Percentiles rank a stretch among this genome's conserved stretches.
Evolutionary conservation across 2,888 invertebrate genomes (phyloP).

Genomic region (Ephialtes manifestator): DNA sequence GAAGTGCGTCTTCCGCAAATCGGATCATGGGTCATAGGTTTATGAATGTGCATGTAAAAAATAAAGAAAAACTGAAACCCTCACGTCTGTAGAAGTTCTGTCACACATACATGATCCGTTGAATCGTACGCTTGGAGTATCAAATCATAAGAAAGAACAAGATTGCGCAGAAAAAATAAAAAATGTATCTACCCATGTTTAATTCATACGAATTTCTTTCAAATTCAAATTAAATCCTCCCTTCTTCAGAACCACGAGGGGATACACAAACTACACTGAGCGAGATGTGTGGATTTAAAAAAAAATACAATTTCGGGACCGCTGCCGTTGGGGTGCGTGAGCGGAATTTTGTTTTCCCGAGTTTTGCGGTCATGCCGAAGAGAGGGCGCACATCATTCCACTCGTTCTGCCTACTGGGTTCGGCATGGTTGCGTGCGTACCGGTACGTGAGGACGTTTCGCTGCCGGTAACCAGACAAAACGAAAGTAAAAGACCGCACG

Average conservation of each 20-base stretch:
- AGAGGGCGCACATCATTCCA: background rate
- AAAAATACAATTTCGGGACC: conserved; percentile 43
- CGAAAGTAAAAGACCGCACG: conserved; percentile 20
- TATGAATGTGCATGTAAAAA: conserved; percentile 13
- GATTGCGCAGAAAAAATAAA: background rate
- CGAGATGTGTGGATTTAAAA: conserved; percentile 42
- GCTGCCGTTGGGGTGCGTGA: conserved; percentile 49
- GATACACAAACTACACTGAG: background rate
- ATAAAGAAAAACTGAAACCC: background rate
- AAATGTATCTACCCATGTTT: conserved; percentile 29
- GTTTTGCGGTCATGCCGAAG: conserved; percentile 50
- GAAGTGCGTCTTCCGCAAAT: conserved; percentile 45
- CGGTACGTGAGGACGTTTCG: conserved; percentile 42
- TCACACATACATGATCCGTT: background rate
- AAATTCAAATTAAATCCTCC: conserved; percentile 34
- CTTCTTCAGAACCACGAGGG: background rate
- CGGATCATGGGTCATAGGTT: conserved; percentile 25
- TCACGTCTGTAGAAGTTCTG: background rate
- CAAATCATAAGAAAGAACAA: background rate
- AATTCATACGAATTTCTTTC: conserved; percentile 44
- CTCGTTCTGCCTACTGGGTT: conserved; percentile 12
- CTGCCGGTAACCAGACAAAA: background rate
- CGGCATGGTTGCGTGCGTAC: conserved; percentile 18
- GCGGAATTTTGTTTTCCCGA: conserved; percentile 70
- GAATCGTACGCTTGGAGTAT: background rate